Conservation (phyloP, 64 coral and sea anemone species). For the Stichodactyla helianthus region DNA sequence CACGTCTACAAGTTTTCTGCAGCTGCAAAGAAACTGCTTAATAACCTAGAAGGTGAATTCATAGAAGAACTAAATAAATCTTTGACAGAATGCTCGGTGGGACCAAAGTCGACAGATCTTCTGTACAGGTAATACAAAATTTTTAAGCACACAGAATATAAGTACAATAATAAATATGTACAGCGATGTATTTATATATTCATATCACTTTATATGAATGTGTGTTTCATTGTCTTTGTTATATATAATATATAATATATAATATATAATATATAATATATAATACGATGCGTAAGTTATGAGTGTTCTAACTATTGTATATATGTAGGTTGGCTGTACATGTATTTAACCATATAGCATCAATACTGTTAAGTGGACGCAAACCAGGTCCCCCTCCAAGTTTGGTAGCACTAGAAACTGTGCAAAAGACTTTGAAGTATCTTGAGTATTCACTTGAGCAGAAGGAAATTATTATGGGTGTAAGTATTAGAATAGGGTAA, state of each 20-base stretch:
- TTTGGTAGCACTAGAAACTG: neutral
- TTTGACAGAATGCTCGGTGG: neutral
- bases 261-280: no score
- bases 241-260: no score
- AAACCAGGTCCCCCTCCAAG: neutral
- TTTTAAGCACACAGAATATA: no score
- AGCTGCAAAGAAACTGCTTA: neutral
- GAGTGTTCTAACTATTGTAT: neutral
- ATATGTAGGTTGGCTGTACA: constrained; percentile 2
- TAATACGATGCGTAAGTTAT: neutral
- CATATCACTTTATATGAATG: no score
- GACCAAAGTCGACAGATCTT: neutral
- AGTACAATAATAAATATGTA: no score
- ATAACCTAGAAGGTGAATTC: neutral
- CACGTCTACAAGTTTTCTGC: neutral
- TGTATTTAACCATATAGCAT: neutral
- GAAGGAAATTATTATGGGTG: neutral
- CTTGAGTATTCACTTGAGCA: neutral
- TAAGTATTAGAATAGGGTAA: no score
- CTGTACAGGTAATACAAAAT: neutral
- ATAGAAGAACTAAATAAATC: neutral
- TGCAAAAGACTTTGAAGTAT: neutral
- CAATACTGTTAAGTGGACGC: neutral
- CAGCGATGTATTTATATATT: no score
- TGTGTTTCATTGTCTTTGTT: no score